Evolutionary conservation across 2,113 vertebrate species (phyloP), one percentile per base, ranked within the genome.

Genomic region (Corvus cornix): DNA sequence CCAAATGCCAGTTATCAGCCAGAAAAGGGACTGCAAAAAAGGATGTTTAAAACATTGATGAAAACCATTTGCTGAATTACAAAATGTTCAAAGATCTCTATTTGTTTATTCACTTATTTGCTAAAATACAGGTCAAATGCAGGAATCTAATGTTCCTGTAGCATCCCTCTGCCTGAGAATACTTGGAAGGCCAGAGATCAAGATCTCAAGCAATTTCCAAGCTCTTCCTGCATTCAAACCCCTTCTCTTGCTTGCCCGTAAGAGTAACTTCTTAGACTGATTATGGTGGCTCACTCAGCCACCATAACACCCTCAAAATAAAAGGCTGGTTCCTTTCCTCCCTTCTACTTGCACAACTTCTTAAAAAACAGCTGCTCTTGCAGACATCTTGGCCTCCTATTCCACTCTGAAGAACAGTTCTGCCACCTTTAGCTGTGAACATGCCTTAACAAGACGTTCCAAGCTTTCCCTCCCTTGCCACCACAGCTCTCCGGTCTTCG

Each of bases 361-460:
- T 51, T 22, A 55, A 77, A 92, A 18, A 79, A 31, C 7, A 84
- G 27, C 43, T 91, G 31, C 12, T 81, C 23, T 67, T 33, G 39
- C 22, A 58, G 21, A 53, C 9, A 64, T 27, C 41, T 21, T 82
- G 27, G 58, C 33, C 39, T 79, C 33, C 58, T 70, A 33, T 55
- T 72, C 30, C 55, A 53, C 23, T 14, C 13, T 13, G 5, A 89
- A 56, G 8, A 72, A 69, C 0, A 1, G 11, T 58, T 92, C 35
- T 53, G 16, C 7, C 30, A 58, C 41, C 30, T 59, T 79, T 24
- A 86, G 60, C 26, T 6, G 5, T 22, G 13, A 95, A 73, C 0
- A 0, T 7, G 2, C 16, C 15, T 83, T 80, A 48, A 52, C 19
- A 73, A 76, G 37, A 52, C 0, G 0, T 39, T 41, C 16, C 43